Percentiles rank a stretch among this genome's conserved stretches.
Conservation (phyloP, 30 jellyfish, hydroid and myxozoan species). For the Chironex yamaguchii region DNA sequence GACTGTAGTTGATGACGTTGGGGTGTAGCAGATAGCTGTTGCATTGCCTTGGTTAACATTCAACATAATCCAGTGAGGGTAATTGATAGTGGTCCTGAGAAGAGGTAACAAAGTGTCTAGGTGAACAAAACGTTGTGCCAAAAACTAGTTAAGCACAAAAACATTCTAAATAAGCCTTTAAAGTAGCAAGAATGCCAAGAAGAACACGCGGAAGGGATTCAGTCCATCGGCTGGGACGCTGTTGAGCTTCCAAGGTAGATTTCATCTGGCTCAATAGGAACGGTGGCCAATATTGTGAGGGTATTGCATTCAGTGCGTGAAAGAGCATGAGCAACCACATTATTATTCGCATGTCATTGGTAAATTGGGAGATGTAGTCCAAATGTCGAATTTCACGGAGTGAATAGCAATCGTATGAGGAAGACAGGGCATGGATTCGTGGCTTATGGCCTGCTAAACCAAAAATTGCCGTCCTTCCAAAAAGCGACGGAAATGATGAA, state of each 20-base stretch:
- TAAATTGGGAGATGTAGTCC: constrained; percentile 43
- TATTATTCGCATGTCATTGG: constrained; percentile 32
- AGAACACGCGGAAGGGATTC: constrained; percentile 43
- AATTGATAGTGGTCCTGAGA: too few species aligned
- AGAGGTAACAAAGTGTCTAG: too few species aligned
- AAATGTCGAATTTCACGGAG: constrained; percentile 59
- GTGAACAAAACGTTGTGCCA: too few species aligned
- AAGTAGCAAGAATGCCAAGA: constrained; percentile 50
- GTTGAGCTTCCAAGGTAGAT: constrained; percentile 32
- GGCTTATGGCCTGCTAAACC: constrained; percentile 45
- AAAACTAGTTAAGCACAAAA: too few species aligned
- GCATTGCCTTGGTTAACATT: too few species aligned
- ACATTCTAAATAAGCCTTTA: constrained; percentile 35
- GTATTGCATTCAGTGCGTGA: constrained; percentile 50
- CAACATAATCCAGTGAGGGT: too few species aligned
- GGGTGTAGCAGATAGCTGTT: too few species aligned
- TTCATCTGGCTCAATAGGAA: constrained; percentile 29
- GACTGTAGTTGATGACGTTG: too few species aligned
- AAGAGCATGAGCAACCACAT: constrained; percentile 55
- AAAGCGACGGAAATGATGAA: constrained; percentile 30
- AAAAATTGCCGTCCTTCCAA: constrained; percentile 38
- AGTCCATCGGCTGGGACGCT: constrained; percentile 6
- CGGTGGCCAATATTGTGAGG: neutral
- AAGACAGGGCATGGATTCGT: constrained; percentile 8
- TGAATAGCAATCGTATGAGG: constrained; percentile 41